Percentiles rank a stretch among this genome's conserved stretches.
Conservation (phyloP, 2,113 vertebrate genomes). For the Drymodes brunneopygia region DNA sequence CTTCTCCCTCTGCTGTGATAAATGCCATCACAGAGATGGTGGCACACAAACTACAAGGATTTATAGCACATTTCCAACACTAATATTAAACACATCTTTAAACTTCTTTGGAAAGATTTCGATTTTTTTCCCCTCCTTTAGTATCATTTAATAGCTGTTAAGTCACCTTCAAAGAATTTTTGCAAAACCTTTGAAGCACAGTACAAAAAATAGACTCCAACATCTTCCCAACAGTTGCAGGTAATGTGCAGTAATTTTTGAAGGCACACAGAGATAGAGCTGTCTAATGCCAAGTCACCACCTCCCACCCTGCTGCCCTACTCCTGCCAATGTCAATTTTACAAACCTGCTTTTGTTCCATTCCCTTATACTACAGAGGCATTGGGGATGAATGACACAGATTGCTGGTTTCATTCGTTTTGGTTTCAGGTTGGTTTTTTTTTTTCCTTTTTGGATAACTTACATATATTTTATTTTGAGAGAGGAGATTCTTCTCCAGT, state of each 20-base stretch:
- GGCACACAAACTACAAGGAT: neutral
- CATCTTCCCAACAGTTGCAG: conserved; percentile 6
- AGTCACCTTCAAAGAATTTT: conserved; percentile 58
- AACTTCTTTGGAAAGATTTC: conserved; percentile 15
- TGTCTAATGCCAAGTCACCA: neutral
- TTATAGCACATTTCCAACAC: conserved; percentile 1
- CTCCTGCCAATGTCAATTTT: neutral
- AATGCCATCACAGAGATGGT: neutral
- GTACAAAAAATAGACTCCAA: neutral
- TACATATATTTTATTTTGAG: neutral
- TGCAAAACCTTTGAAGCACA: conserved; percentile 42
- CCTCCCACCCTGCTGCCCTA: neutral
- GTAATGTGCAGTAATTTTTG: neutral
- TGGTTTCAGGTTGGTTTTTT: too few relatives aligned
- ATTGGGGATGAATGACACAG: neutral
- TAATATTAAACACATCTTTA: conserved; percentile 55
- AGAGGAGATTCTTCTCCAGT: neutral
- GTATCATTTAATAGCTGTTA: conserved; percentile 38
- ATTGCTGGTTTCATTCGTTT: too few relatives aligned
- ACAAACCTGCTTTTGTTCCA: neutral
- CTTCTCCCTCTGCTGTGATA: neutral
- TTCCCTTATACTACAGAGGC: neutral
- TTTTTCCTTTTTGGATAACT: neutral
- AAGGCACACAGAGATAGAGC: neutral
- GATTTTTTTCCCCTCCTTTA: neutral